Conservation (phyloP, 1,140 invertebrate species). For the Drosophila kurseongensis region DNA sequence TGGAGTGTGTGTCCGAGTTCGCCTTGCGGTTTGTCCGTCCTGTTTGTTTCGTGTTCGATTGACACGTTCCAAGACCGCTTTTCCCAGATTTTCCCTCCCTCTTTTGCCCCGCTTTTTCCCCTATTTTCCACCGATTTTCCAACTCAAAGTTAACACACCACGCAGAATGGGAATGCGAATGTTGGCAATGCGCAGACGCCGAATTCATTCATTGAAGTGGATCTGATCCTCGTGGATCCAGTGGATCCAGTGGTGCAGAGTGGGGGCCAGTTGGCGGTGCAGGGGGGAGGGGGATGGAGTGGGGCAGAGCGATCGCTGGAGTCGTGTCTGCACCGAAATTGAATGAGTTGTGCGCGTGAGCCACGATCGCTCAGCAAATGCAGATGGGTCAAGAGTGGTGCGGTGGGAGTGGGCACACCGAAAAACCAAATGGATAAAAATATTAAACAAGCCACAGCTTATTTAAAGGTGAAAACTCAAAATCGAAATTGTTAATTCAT, state of each 20-base stretch:
- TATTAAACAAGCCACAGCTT: neutral
- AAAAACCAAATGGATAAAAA: neutral
- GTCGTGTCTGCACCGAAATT: conserved; percentile 77
- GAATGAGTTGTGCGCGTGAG: conserved; percentile 82
- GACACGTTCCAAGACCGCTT: conserved; percentile 72
- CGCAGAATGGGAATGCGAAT: conserved; percentile 50
- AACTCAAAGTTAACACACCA: conserved; percentile 45
- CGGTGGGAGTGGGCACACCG: neutral
- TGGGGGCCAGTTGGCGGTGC: conserved; percentile 6
- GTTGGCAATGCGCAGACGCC: conserved; percentile 27
- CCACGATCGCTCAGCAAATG: conserved; percentile 60
- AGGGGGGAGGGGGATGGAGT: neutral
- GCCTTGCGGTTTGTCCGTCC: conserved; percentile 16
- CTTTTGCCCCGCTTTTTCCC: neutral
- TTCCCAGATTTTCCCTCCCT: conserved; percentile 12
- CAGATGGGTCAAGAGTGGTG: conserved; percentile 22
- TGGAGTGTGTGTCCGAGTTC: conserved; percentile 37
- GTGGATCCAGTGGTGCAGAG: neutral
- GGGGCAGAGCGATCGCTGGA: conserved; percentile 26
- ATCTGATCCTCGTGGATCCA: conserved; percentile 14
- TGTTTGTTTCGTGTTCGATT: conserved; percentile 68
- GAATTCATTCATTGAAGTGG: conserved; percentile 53
- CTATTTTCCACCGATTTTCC: conserved; percentile 5
- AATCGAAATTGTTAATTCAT: too few relatives aligned
- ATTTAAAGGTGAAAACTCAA: too few relatives aligned